Conservation (phyloP, 1,140 invertebrate species). For the Leptonema lineaticorne region DNA sequence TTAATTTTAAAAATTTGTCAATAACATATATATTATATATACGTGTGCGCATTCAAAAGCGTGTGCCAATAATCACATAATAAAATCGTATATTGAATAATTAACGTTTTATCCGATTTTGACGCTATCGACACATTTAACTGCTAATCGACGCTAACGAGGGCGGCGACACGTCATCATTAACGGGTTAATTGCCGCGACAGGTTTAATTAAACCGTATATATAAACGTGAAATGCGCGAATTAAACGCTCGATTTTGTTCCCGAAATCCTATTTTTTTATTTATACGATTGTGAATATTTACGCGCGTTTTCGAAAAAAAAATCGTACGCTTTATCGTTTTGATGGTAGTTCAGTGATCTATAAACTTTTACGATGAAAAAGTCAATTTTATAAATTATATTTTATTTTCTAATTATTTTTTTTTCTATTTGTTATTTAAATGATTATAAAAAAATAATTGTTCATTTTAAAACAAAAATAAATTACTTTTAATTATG, state of each 20-base stretch:
- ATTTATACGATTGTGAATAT: too few relatives aligned
- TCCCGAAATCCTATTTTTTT: neutral
- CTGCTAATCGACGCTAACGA: constrained; percentile 9
- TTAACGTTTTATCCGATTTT: neutral
- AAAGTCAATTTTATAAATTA: too few relatives aligned
- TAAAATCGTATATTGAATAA: neutral
- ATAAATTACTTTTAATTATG: too few relatives aligned
- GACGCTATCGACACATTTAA: neutral
- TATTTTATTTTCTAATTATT: too few relatives aligned
- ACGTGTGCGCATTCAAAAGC: neutral
- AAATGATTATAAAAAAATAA: too few relatives aligned
- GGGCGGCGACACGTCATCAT: constrained; percentile 1
- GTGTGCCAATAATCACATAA: neutral
- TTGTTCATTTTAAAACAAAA: too few relatives aligned
- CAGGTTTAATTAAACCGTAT: constrained; percentile 1
- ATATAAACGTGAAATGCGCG: neutral
- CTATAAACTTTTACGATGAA: too few relatives aligned
- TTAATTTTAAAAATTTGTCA: too few relatives aligned
- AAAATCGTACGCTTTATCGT: too few relatives aligned
- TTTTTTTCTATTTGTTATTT: too few relatives aligned
- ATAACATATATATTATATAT: neutral
- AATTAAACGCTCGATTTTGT: neutral
- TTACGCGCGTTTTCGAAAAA: too few relatives aligned
- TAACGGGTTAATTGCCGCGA: neutral
- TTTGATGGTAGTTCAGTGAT: too few relatives aligned